phyloP scores from a whole-genome alignment of 2,797 vertebrate species.

The Pipistrellus nathusii region DNA sequence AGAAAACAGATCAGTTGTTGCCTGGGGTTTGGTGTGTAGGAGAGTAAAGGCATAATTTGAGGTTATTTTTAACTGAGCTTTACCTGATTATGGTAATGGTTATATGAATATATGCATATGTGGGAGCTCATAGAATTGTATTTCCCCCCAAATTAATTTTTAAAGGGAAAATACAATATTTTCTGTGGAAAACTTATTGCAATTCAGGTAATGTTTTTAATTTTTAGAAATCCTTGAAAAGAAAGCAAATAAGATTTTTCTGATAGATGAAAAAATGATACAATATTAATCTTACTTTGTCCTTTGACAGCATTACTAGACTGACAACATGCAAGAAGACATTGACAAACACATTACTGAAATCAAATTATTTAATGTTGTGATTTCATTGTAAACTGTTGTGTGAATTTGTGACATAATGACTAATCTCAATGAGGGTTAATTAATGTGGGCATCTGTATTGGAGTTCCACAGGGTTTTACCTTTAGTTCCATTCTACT shows the following conservation, averaged over 20 bases:
- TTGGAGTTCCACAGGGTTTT: neutral
- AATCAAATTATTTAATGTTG: conserved; percentile 15
- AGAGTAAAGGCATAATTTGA: neutral
- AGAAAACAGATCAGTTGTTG: neutral
- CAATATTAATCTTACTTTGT: neutral
- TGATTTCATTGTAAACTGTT: neutral
- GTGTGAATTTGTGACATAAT: neutral
- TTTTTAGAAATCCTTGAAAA: neutral
- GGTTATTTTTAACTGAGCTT: neutral
- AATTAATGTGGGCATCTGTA: neutral
- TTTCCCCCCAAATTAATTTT: neutral
- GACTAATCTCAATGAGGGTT: neutral
- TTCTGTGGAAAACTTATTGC: neutral
- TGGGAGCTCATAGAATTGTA: neutral
- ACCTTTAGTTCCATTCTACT: neutral
- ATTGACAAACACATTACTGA: neutral
- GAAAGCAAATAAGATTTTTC: conserved; percentile 6
- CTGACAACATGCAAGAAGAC: neutral
- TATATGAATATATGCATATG: neutral
- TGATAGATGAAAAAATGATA: neutral
- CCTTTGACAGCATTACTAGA: neutral
- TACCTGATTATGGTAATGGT: neutral
- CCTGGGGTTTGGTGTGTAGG: neutral
- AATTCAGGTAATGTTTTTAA: neutral
- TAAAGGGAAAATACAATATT: neutral